Evolutionary conservation across 2,113 vertebrate genomes (phyloP).

Genomic region (Fregetta grallaria): DNA sequence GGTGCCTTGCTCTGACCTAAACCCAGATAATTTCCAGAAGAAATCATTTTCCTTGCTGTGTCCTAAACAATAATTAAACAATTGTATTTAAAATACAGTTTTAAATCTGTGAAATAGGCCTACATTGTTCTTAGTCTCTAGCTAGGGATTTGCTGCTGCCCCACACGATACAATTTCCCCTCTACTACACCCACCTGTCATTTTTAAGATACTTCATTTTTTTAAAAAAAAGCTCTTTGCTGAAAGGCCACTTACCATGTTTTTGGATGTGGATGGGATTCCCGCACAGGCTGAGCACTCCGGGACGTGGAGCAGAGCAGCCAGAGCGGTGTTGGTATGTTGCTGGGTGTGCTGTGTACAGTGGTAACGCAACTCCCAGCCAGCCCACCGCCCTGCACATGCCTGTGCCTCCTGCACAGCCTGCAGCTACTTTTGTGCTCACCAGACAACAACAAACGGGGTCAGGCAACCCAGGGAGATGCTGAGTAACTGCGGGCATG

Average conservation of each 20-base stretch:
- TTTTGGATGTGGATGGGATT: neutral
- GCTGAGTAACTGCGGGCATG: accelerated
- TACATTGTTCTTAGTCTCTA: neutral
- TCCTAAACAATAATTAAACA: neutral
- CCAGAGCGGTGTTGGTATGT: neutral
- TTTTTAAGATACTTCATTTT: neutral
- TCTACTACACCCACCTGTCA: neutral
- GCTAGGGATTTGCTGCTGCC: neutral
- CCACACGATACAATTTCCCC: neutral
- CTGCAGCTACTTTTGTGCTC: neutral
- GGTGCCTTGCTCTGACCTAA: neutral
- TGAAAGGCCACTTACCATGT: constrained; percentile 45
- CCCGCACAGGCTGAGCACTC: neutral
- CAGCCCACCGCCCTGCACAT: neutral
- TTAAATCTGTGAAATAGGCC: neutral
- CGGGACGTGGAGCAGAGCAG: neutral
- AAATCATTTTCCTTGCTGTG: neutral
- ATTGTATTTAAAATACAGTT: neutral
- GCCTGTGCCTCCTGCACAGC: neutral
- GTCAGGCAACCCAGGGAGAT: neutral
- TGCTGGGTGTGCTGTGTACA: constrained; percentile 36
- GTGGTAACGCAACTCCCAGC: constrained; percentile 10
- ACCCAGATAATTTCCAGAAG: neutral
- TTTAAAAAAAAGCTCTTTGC: neutral
- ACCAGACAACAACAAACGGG: neutral